Evolutionary conservation across 2,888 invertebrate species (phyloP).

Genomic region (Cephus rjabovi): DNA sequence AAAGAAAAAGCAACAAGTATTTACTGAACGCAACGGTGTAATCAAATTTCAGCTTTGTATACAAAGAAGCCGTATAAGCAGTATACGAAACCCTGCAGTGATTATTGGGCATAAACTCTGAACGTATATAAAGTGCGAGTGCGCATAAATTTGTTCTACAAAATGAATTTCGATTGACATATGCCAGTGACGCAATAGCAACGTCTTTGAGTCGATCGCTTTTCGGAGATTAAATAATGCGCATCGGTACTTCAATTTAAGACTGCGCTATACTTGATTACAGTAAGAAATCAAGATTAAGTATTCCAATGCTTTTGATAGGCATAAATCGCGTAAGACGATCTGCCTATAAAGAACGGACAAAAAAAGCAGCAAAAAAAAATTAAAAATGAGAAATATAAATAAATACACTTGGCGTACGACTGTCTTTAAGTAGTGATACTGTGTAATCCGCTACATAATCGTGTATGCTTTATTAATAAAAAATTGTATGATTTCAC

Average conservation of each 20-base stretch:
- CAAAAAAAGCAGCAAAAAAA: background rate
- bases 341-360: background rate
- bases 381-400: background rate
- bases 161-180: background rate
- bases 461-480: constrained; percentile 40
- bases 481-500: constrained; percentile 36
- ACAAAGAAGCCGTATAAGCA: background rate
- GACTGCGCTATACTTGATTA: background rate
- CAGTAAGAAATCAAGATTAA: background rate
- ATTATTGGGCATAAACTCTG: background rate
- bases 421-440: background rate
- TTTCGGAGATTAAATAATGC: background rate
- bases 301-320: background rate
- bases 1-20: background rate
- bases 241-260: background rate
- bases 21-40: background rate
- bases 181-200: background rate
- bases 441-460: constrained; percentile 6
- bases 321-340: background rate
- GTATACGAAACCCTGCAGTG: background rate
- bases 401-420: background rate
- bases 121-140: background rate
- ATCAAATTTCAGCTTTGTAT: background rate
- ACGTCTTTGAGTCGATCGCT: background rate
- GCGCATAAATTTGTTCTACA: background rate